Evolutionary conservation across 2,888 invertebrate species (phyloP).

Genomic region (Phyllotreta cruciferae): DNA sequence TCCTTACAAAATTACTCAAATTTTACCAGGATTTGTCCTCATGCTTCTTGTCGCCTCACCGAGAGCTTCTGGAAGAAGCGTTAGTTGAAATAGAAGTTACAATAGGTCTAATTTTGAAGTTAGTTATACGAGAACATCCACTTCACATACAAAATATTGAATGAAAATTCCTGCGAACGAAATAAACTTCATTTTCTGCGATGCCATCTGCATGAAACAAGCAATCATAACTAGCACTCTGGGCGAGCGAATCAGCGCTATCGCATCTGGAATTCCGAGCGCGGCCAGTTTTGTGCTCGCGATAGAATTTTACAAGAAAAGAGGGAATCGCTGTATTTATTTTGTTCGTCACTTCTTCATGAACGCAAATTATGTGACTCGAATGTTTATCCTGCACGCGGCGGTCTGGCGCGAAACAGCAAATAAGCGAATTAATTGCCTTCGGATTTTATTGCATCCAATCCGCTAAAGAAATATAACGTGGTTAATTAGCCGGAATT

Average conservation of each 20-base stretch:
- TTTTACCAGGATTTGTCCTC: too few relatives aligned
- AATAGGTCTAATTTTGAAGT: too few relatives aligned
- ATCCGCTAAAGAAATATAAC: too few relatives aligned
- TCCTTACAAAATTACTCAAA: too few relatives aligned
- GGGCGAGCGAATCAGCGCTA: slow-evolving; percentile 3
- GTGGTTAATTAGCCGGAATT: too few relatives aligned
- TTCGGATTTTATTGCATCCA: too few relatives aligned
- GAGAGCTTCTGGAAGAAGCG: too few relatives aligned
- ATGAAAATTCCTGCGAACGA: too few relatives aligned
- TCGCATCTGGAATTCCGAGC: slow-evolving; percentile 21
- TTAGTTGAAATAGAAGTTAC: background rate
- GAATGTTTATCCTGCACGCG: slow-evolving; percentile 33
- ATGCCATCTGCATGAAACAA: slow-evolving; percentile 2
- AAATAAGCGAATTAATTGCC: slow-evolving; percentile 26
- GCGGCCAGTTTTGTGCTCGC: background rate
- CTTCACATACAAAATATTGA: too few relatives aligned
- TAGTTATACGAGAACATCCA: too few relatives aligned
- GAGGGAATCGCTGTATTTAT: slow-evolving; percentile 27
- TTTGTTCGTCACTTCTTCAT: slow-evolving; percentile 36
- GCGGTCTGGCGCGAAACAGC: slow-evolving; percentile 1
- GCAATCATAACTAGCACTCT: background rate
- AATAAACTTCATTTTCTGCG: too few relatives aligned
- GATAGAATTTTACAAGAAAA: slow-evolving; percentile 6
- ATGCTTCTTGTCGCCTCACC: too few relatives aligned
- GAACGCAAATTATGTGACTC: slow-evolving; percentile 36